Conservation (phyloP, 2,888 invertebrate species). For the Synergus laeviventris region DNA sequence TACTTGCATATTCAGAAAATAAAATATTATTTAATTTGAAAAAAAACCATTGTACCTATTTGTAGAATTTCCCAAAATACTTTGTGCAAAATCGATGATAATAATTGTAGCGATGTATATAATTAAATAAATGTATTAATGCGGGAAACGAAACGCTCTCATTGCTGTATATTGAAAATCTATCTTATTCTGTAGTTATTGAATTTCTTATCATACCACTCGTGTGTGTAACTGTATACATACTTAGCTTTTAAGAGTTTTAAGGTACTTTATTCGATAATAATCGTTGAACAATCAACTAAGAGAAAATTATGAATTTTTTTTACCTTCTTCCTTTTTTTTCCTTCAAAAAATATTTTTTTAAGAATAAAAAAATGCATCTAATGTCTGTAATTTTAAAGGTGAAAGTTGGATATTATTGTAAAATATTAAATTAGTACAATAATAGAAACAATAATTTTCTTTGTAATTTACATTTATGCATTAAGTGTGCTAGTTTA, state of each 20-base stretch:
- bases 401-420: background rate
- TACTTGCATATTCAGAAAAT: background rate
- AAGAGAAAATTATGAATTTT: background rate
- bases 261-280: conserved; percentile 13
- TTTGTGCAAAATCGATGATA: conserved; percentile 18
- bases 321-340: background rate
- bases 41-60: conserved; percentile 21
- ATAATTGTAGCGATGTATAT: conserved; percentile 27
- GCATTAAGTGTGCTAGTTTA: background rate
- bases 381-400: background rate
- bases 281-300: conserved; percentile 21
- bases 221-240: background rate
- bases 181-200: conserved; percentile 12
- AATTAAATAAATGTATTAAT: conserved; percentile 21
- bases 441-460: background rate
- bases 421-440: background rate
- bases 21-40: conserved; percentile 11
- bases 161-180: conserved; percentile 27
- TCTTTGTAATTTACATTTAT: background rate
- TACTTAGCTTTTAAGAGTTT: conserved; percentile 27
- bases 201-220: conserved; percentile 36
- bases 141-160: conserved; percentile 40
- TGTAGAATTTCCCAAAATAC: background rate
- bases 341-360: conserved; percentile 1
- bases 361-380: conserved; percentile 18